Conservation (phyloP, 2,113 vertebrate species). For the Bufo gargarizans region DNA sequence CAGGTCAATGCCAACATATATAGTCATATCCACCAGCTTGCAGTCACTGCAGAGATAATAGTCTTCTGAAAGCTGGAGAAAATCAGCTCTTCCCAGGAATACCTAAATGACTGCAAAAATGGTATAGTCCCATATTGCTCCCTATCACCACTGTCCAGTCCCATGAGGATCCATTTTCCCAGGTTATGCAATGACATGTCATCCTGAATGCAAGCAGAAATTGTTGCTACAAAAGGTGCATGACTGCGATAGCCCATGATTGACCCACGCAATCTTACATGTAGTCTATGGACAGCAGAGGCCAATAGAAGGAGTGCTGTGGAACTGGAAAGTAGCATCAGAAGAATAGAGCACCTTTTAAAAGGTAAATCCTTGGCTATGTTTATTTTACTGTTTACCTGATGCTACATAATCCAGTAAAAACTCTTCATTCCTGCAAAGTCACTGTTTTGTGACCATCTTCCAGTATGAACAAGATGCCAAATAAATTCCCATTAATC, state of each 20-base stretch:
- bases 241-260: neutral
- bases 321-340: neutral
- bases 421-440: neutral
- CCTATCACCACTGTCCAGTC: too few species aligned
- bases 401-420: neutral
- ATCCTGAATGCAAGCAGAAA: too few species aligned
- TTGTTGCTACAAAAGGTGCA: neutral
- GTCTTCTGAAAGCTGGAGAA: neutral
- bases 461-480: neutral
- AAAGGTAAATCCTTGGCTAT: neutral
- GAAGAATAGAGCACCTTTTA: neutral
- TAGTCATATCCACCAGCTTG: neutral
- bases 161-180: too few species aligned
- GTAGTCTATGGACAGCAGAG: neutral
- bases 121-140: too few species aligned
- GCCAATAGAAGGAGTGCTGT: neutral
- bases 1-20: neutral
- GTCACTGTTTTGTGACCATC: too few species aligned
- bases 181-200: too few species aligned
- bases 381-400: too few species aligned
- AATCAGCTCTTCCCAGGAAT: too few species aligned
- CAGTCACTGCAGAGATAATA: neutral
- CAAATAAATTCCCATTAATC: neutral
- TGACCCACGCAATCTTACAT: neutral
- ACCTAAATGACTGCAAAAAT: too few species aligned